These are phyloP conservation scores for Cryptomyrus ogoouensis DNA, from an alignment of 2,113 vertebrate genomes.

Conservation along the genomic window DNA sequence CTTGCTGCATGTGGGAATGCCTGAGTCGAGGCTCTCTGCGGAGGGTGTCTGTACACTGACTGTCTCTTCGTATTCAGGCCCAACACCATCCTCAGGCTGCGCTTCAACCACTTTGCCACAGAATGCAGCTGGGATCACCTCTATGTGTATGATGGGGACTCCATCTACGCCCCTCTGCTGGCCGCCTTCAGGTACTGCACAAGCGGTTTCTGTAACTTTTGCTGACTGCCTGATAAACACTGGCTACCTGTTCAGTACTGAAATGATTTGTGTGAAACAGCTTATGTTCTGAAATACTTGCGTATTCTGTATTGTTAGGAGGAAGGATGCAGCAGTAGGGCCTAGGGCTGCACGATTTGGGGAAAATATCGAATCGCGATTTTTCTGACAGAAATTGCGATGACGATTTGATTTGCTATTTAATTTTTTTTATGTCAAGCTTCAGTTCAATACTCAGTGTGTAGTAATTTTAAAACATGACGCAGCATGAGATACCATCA, in stretches of 20 bases:
- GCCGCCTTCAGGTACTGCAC: conserved; percentile 84
- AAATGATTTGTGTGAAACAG: background rate
- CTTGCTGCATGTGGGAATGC: background rate
- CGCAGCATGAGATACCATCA: too few species aligned
- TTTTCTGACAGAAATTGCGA: too few species aligned
- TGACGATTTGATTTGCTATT: too few species aligned
- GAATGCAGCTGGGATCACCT: conserved; percentile 99
- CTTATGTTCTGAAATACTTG: background rate
- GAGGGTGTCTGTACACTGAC: background rate
- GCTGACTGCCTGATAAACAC: background rate
- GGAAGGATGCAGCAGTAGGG: background rate
- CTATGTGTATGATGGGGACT: conserved; percentile 94
- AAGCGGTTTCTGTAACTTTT: background rate
- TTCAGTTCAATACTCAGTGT: too few species aligned
- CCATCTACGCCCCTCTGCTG: conserved; percentile 87
- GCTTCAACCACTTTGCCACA: conserved; percentile 95
- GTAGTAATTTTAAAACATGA: too few species aligned
- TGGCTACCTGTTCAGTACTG: background rate
- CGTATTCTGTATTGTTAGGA: background rate
- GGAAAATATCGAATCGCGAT: too few species aligned
- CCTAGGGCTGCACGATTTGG: background rate
- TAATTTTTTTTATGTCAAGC: too few species aligned
- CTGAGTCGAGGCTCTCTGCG: background rate
- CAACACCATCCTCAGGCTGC: conserved; percentile 81
- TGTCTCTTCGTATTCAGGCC: conserved; percentile 58